These are phyloP conservation scores for Cerceris rybyensis DNA, from an alignment of 2,888 invertebrate genomes.

Conservation along the genomic window DNA sequence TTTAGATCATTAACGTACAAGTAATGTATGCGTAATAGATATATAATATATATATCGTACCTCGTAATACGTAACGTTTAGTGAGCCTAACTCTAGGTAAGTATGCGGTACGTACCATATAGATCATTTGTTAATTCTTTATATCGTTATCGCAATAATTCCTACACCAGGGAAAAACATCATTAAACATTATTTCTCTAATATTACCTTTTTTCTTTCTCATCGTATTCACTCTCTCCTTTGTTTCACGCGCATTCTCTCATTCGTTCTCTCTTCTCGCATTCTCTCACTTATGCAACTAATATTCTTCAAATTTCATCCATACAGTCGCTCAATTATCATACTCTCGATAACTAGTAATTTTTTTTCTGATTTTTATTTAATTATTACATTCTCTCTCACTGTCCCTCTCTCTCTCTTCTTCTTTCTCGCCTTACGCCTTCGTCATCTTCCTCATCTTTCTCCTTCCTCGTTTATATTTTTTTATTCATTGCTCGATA, in stretches of 20 bases:
- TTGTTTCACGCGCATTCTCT: conserved; percentile 3
- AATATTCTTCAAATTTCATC: conserved; percentile 33
- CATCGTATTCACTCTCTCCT: conserved; percentile 18
- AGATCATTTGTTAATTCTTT: conserved; percentile 74
- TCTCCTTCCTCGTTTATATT: conserved; percentile 62
- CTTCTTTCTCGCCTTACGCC: conserved; percentile 45
- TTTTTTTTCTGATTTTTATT: conserved; percentile 26
- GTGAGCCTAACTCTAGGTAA: conserved; percentile 60
- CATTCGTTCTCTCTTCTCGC: background rate
- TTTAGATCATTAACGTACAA: conserved; percentile 59
- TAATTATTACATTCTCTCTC: conserved; percentile 38
- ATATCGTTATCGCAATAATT: conserved; percentile 68
- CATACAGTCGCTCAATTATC: background rate
- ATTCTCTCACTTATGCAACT: conserved; percentile 13
- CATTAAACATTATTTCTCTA: conserved; percentile 77
- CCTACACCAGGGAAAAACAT: conserved; percentile 79
- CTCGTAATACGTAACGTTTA: conserved; percentile 54
- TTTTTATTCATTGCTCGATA: conserved; percentile 76
- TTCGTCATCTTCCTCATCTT: conserved; percentile 55
- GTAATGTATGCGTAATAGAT: conserved; percentile 38
- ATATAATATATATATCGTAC: conserved; percentile 51
- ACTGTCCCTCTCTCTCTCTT: conserved; percentile 18
- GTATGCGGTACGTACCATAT: conserved; percentile 68
- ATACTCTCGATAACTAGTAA: conserved; percentile 29
- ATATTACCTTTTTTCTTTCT: conserved; percentile 55